A percentile compares a stretch with the other conserved stretches of the same genome.
These are phyloP conservation scores for Chauna torquata DNA, from an alignment of 2,113 vertebrate genomes.

Conservation along the genomic window DNA sequence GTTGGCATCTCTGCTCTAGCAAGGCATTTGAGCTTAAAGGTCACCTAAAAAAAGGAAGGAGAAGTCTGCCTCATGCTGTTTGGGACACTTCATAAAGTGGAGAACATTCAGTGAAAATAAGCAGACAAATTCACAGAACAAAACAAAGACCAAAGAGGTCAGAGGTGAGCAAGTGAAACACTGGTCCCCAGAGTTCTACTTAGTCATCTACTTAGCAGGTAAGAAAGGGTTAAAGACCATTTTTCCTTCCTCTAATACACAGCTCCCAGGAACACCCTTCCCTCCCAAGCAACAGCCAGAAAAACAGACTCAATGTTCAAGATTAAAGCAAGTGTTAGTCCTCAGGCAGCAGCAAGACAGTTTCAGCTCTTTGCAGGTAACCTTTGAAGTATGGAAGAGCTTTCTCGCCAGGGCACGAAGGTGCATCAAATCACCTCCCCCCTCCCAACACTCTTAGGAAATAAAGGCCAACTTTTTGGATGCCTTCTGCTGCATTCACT, in stretches of 20 bases:
- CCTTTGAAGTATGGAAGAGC: constrained; percentile 44
- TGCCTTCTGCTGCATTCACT: neutral
- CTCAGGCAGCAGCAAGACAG: constrained; percentile 13
- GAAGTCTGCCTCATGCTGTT: neutral
- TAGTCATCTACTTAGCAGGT: neutral
- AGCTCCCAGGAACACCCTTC: neutral
- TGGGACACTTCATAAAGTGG: neutral
- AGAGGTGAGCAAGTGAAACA: neutral
- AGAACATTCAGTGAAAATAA: neutral
- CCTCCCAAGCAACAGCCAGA: neutral
- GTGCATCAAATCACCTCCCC: constrained; percentile 24
- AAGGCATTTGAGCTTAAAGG: constrained; percentile 54
- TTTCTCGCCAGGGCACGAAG: constrained; percentile 34
- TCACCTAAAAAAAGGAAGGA: neutral
- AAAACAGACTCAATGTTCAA: neutral
- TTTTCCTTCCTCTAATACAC: neutral
- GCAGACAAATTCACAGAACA: neutral
- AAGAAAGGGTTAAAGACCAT: neutral
- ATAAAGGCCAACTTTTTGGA: neutral
- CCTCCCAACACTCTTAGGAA: neutral
- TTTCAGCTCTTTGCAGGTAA: neutral
- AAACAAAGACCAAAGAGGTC: neutral
- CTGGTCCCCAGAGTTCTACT: neutral
- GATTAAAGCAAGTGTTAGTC: constrained; percentile 30
- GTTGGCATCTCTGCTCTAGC: neutral